phyloP scores from a whole-genome alignment of 2,888 invertebrate genomes.

The Apeira syringaria region DNA sequence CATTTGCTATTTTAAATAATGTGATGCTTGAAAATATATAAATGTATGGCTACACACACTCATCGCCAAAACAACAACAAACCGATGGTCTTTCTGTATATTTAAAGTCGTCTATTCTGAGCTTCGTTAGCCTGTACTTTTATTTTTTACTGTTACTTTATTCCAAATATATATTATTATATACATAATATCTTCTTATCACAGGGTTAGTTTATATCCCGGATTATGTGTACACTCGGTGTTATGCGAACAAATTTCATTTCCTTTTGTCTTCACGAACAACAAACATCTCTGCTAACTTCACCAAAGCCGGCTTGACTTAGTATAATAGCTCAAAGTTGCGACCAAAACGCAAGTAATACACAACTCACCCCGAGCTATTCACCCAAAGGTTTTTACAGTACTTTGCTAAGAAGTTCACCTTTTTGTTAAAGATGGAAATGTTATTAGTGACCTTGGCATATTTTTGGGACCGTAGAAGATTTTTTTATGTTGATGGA shows the following conservation, averaged over 20 bases:
- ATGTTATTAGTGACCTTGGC: conserved; percentile 29
- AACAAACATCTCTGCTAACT: conserved; percentile 26
- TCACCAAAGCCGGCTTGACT: conserved; percentile 11
- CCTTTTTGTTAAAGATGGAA: conserved; percentile 23
- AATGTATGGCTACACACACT: too few relatives aligned
- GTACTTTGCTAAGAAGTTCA: conserved; percentile 21
- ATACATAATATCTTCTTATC: conserved; percentile 5
- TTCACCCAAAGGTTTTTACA: conserved; percentile 16
- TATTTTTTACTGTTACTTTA: too few relatives aligned
- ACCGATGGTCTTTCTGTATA: too few relatives aligned
- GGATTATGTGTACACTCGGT: conserved; percentile 13
- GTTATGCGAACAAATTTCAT: conserved; percentile 26
- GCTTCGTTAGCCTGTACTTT: too few relatives aligned
- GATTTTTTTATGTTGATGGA: conserved; percentile 36
- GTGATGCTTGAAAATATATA: too few relatives aligned
- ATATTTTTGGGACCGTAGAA: conserved; percentile 24
- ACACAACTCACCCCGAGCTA: conserved; percentile 14
- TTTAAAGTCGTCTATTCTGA: too few relatives aligned
- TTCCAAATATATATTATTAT: too few relatives aligned
- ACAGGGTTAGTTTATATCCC: conserved; percentile 11
- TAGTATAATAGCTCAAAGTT: conserved; percentile 18
- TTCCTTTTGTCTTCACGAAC: conserved; percentile 21
- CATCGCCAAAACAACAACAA: too few relatives aligned
- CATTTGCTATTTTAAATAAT: too few relatives aligned
- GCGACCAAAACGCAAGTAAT: conserved; percentile 13